Conservation (phyloP, 2,113 vertebrate genomes). For the Aegotheles bennettii region DNA sequence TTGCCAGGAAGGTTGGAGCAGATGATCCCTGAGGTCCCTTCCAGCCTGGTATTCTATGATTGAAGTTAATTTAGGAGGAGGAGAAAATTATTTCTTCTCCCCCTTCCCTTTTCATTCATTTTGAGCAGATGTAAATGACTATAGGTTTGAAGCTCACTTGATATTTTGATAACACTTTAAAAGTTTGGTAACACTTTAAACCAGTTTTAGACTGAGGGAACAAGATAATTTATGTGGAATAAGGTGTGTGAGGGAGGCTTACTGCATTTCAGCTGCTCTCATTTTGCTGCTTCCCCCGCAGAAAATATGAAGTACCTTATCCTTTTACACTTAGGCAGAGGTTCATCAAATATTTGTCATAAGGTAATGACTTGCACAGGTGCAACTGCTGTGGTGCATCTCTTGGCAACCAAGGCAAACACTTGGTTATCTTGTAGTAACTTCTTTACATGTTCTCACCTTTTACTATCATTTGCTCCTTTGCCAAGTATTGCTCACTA, state of each 20-base stretch:
- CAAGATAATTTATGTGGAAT: background rate
- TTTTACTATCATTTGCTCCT: background rate
- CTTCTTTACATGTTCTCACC: background rate
- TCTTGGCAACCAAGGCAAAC: accelerated
- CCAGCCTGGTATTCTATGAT: too few species aligned
- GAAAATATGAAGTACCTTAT: background rate
- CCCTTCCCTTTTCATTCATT: background rate
- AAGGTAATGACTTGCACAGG: background rate
- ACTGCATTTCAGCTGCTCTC: background rate
- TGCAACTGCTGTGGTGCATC: background rate
- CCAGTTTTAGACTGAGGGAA: background rate
- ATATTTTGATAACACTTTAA: background rate
- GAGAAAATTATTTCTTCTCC: background rate
- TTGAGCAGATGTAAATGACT: background rate
- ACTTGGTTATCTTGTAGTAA: background rate
- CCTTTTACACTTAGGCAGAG: background rate
- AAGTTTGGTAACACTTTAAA: background rate
- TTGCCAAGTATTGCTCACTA: background rate
- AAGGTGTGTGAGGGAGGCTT: background rate
- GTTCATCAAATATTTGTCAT: background rate
- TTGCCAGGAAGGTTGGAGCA: too few species aligned
- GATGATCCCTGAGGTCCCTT: too few species aligned
- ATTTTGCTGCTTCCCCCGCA: background rate
- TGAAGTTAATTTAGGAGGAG: background rate
- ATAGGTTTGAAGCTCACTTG: background rate